Base-by-base conservation (phyloP, 2,888 invertebrate species). In the Ectemnius continuus region DNA sequence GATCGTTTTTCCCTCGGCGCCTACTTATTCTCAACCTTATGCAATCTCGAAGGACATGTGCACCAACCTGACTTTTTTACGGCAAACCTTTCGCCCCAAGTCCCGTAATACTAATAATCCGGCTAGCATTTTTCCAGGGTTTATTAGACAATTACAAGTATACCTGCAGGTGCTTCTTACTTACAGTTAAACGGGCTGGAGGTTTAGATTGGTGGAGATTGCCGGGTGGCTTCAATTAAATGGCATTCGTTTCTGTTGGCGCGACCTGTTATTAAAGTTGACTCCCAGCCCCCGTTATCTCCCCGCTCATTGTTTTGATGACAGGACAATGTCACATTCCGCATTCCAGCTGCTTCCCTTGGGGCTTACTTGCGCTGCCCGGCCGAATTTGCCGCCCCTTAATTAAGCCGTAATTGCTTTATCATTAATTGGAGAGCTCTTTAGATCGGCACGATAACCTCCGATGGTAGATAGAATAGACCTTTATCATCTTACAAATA, bases 401-500 rank as follows among this genome's bases (percentile, higher is more conserved):
- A 82, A 82, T 78, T 81, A 70, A 69, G 63, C 61, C 69, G 66
- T 68, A 75, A 75, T 77, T 77, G 75, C 36, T 60, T 59, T 5
- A 47, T 56, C 71, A 75, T 77, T 75, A 77, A 77, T 77, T 75
- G 68, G 71, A 52, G 63, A 69, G 75, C 68, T 75, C 67, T 65
- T 61, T 56, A 69, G 75, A 75, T 77, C 71, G 45, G 16, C 3
- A 16, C 58, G 75, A 75, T 75, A 76, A 48, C 47, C 28, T 16
- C 57, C 18, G 36, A 16, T 11, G 8, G 36, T 36, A 11, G 36
- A 36, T 36, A 36, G 11, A 11, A 8, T 36, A 36, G 11, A 36
- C 8, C 36, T 36, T 36, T 11, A 11, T 36, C 11, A 8, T 6
- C 1, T 8, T 36, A 8, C 36, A 11, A 8, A 36, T 11, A n/a